Evolutionary conservation across 2,797 vertebrate species (phyloP), one percentile per base, ranked within the genome.

Genomic region (Taeniopygia guttata): DNA sequence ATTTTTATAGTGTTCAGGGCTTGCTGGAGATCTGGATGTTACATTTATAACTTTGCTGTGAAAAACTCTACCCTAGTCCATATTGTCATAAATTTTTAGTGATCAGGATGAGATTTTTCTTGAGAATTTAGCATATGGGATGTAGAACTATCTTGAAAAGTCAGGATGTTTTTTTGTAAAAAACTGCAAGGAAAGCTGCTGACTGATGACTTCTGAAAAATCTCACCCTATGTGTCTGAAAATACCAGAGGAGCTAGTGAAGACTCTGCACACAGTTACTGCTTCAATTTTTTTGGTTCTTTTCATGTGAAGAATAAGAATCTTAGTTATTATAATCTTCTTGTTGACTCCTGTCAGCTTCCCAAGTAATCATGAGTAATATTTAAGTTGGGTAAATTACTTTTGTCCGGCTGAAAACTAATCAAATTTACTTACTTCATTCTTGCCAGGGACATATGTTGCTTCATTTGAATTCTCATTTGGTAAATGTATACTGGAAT

Each of bases 81-180:
- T 94, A 95, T 92, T 96, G 91, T 86, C 92, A 94, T 90, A 91
- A 93, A 91, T 96, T 92, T 90, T 88, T 85, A 93, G 87, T 80
- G 85, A 91, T 93, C 48, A 52, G 86, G 84, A 87, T 88, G 73
- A 88, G 91, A 59, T 88, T 84, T 93, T 95, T 89, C 38, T 89
- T 38, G 84, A 87, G 69, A 84, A 63, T 72, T 90, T 86, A 84
- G 76, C 94, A 96, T 92, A 89, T 89, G 89, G 89, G 29, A 73
- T 93, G 87, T 80, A 17, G 19, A 94, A 51, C 48, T 91, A 20
- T 92, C 91, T 56, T 59, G 63, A 92, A 94, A 93, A 91, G 83
- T 79, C 69, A 45, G 64, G 45, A 60, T 70, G 7, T 1, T 40
- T 93, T 78, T 94, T 91, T 84, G 85, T 88, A 83, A 89, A 92